Base-by-base conservation (phyloP, 2,797 vertebrate genomes). In the Neopelma chrysocephalum region DNA sequence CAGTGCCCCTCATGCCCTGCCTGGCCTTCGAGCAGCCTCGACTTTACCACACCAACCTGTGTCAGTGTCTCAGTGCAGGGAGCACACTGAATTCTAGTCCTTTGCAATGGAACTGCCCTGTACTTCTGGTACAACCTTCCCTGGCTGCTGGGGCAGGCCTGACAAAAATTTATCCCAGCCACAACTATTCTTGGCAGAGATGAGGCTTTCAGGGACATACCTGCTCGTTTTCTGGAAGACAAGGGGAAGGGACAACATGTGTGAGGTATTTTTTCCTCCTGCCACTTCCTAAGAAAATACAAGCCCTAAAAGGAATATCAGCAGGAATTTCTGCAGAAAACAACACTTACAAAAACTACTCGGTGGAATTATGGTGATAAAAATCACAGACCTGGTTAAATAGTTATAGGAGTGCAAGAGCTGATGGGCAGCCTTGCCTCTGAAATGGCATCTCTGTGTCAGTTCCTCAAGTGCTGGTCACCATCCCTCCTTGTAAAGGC, bases 301-400 rank as follows among this genome's bases (percentile, higher is more conserved):
- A 43, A 89, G 22, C 15, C 47, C 64, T 66, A 48, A n/a, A 65
- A 91, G 71, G 68, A 76, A 43, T 58, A 15, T 76, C 79, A 58
- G 76, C 68, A 60, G 68, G 66, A 58, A 64, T 87, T 82, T 68
- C 61, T 65, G 75, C 54, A 61, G 58, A 56, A 82, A 89, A 58
- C 0, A 12, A 31, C 13, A 3, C 75, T 61, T 76, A 25, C 2
- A n/a, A 80, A 89, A 76, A n/a, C 71, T 65, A 11, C 58, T 89
- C 6, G 11, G 25, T 90, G 65, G 73, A 87, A 85, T 88, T 69
- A 43, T 6, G 36, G 64, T 40, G 85, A 90, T 91, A 84, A 94
- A 96, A 61, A 70, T 79, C 89, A 43, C 62, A 51, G 75, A 27
- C 26, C 68, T 93, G 66, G 50, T 10, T 82, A 76, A 77, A 54